Conservation (phyloP, 2,113 vertebrate genomes). For the Platysternon megacephalum region DNA sequence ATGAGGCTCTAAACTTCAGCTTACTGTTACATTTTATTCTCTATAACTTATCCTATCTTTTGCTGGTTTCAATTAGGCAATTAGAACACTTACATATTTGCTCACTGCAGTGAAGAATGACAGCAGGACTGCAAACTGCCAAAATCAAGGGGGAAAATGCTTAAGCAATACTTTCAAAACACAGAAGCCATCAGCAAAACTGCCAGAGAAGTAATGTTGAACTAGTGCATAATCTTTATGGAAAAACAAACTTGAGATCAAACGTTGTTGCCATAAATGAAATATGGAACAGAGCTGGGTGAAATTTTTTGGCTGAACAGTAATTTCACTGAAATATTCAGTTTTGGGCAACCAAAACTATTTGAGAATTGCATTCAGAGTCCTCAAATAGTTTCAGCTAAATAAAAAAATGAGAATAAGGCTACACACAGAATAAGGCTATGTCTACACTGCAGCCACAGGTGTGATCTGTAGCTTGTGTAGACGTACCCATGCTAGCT, state of each 20-base stretch:
- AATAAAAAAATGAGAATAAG: not conserved
- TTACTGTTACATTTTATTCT: not conserved
- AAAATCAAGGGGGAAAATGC: conserved; percentile 36
- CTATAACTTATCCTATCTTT: conserved; percentile 1
- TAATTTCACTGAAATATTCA: not conserved
- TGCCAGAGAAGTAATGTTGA: conserved; percentile 17
- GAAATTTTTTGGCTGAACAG: not conserved
- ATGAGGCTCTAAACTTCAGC: conserved; percentile 31
- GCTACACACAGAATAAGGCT: not conserved
- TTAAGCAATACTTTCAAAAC: conserved; percentile 43
- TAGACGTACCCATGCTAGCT: not conserved
- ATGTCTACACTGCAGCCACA: not conserved
- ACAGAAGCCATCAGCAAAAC: conserved; percentile 52
- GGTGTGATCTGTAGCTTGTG: not conserved
- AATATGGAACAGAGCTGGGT: not conserved
- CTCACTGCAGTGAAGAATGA: conserved; percentile 33
- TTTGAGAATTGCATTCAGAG: not conserved
- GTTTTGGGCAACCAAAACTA: not conserved
- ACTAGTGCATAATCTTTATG: conserved; percentile 23
- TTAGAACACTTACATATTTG: conserved; percentile 32
- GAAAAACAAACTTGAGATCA: not conserved
- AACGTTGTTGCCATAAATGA: not conserved
- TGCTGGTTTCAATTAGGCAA: conserved; percentile 1
- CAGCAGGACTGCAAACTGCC: not conserved
- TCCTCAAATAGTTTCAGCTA: not conserved